Percentiles rank a stretch among this genome's conserved stretches.
These are phyloP conservation scores for Sebastes miniatus DNA, from an alignment of 2,797 vertebrate species.

Conservation along the genomic window DNA sequence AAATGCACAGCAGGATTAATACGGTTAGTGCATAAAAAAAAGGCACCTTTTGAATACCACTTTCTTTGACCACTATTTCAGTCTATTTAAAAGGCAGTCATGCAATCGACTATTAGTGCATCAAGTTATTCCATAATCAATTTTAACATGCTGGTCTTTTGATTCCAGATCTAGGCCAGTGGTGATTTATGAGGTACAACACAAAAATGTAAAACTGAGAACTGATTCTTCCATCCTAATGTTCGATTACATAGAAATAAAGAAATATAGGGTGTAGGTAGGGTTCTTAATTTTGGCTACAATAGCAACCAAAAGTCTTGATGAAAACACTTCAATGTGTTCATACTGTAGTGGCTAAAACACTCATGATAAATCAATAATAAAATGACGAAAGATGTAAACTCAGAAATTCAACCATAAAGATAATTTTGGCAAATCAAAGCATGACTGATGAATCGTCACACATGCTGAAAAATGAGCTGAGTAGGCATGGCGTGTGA, in stretches of 20 bases:
- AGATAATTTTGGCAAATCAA: conserved; percentile 71
- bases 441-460: conserved; percentile 62
- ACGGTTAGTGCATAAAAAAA: conserved; percentile 48
- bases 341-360: conserved; percentile 45
- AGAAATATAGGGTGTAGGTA: conserved; percentile 32
- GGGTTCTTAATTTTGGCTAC: conserved; percentile 13
- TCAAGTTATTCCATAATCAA: conserved; percentile 29
- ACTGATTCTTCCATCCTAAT: conserved; percentile 9
- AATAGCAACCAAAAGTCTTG: conserved; percentile 4
- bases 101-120: conserved; percentile 10
- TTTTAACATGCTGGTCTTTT: conserved; percentile 29
- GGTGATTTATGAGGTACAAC: conserved; percentile 23
- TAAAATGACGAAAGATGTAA: conserved; percentile 67
- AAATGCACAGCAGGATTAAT: conserved; percentile 56
- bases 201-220: conserved; percentile 36
- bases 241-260: conserved; percentile 27
- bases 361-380: conserved; percentile 49
- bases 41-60: conserved; percentile 64
- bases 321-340: conserved; percentile 28
- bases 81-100: conserved; percentile 51
- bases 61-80: conserved; percentile 38
- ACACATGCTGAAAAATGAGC: conserved; percentile 51
- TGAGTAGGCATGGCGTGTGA: conserved; percentile 17
- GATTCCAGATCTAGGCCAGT: conserved; percentile 55
- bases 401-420: conserved; percentile 60